Evolutionary conservation across 1,140 invertebrate species (phyloP), one percentile per base, ranked within the genome.

Genomic region (Cardiocondyla obscurior): DNA sequence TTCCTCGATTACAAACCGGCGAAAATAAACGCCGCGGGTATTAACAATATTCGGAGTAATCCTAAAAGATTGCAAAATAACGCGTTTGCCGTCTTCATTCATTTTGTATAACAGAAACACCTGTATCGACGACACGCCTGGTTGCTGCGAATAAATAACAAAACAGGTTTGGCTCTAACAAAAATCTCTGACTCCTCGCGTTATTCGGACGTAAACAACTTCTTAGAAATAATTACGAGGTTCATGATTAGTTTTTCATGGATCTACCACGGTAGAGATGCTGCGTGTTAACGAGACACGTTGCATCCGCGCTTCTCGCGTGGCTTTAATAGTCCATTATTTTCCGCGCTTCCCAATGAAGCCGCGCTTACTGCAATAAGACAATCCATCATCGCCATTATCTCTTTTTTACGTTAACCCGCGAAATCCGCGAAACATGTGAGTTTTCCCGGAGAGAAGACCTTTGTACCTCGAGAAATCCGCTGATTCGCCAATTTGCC

Each of bases 141-240:
- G 44, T 76, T 22, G 42, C 12, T n/a, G 62, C 10, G 33, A 79
- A 67, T 67, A 65, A 86, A 83, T 77, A 64, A 83, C 74, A 58
- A n/a, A 76, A 87, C 72, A 67, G 67, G 81, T 86, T 83, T 83
- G 2, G 53, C 51, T 73, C 28, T 67, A 86, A 79, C 74, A 73
- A 73, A 87, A 69, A 49, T 49, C 12, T 49, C n/a, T 12, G 57
- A 86, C 44, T 64, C 49, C 44, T 39, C 49, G 74, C 33, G 10
- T 64, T 70, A 83, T 82, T 76, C 55, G 55, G 46, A 49, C 57
- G 55, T 53, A 76, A 55, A 55, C 49, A 19, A 58, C 46, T 87
- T 83, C 65, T 57, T 70, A 81, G 85, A 86, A 79, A 86, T 83
- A 73, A 87, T 74, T 72, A 36, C 73, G 14, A 67, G 65, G 19